Evolutionary conservation across 2,888 invertebrate species (phyloP).

Genomic region (Mellilla xanthometata): DNA sequence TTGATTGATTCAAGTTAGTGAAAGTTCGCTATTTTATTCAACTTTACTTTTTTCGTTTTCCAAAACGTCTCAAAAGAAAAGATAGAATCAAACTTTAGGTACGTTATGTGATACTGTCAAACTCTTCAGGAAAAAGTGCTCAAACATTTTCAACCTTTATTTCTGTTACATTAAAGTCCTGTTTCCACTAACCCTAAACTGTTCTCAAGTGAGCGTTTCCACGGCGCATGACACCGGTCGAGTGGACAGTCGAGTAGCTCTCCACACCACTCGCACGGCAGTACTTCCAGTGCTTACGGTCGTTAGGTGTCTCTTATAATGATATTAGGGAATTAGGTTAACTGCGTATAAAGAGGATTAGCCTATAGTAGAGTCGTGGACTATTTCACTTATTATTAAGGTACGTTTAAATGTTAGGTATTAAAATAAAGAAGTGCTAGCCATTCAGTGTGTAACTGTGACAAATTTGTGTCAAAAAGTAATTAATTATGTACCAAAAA

Average conservation of each 20-base stretch:
- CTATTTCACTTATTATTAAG: background rate
- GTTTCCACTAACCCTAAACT: too few species aligned
- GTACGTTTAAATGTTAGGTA: background rate
- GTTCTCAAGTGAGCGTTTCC: conserved; percentile 35
- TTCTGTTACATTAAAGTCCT: too few species aligned
- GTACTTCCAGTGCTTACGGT: conserved; percentile 35
- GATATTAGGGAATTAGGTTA: conserved; percentile 45
- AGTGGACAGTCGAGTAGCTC: conserved; percentile 50
- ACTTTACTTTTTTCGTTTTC: too few species aligned
- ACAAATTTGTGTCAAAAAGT: too few species aligned
- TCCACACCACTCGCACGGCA: conserved; percentile 39
- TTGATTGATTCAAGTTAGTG: too few species aligned
- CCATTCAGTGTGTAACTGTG: background rate
- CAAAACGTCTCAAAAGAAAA: too few species aligned
- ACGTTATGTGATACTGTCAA: too few species aligned
- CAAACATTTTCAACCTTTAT: too few species aligned
- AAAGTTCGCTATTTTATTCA: too few species aligned
- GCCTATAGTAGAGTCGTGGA: conserved; percentile 1
- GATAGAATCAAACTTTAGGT: too few species aligned
- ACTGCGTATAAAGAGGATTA: conserved; percentile 17
- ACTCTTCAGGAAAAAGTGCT: too few species aligned
- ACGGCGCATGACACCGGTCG: conserved; percentile 61
- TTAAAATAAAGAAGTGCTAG: background rate
- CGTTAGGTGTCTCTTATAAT: conserved; percentile 41
- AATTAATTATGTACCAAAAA: too few species aligned